A percentile compares a stretch with the other conserved stretches of the same genome.
Evolutionary conservation across 2,797 vertebrate genomes (phyloP).

Genomic region (Mallotus villosus): DNA sequence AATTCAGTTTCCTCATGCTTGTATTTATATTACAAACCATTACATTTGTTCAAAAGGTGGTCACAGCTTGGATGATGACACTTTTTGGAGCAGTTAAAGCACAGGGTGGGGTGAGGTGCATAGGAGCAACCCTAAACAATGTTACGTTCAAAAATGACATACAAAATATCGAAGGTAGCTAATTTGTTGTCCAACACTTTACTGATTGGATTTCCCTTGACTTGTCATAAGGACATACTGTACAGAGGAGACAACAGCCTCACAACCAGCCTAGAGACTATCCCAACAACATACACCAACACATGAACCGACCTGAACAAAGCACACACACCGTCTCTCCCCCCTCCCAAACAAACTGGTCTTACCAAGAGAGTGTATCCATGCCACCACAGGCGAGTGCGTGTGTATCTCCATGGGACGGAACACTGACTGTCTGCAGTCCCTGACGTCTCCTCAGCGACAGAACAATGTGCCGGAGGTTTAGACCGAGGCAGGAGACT

Average conservation of each 20-base stretch:
- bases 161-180: too few species aligned
- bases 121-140: too few species aligned
- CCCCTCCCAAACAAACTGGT: neutral
- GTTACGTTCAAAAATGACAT: too few species aligned
- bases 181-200: too few species aligned
- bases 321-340: neutral
- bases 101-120: too few species aligned
- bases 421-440: constrained; percentile 6
- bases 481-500: constrained; percentile 12
- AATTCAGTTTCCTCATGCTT: too few species aligned
- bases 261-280: neutral
- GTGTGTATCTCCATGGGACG: constrained; percentile 27
- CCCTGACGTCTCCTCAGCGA: neutral
- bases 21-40: too few species aligned
- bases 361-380: constrained; percentile 72
- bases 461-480: constrained; percentile 6
- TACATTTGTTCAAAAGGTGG: too few species aligned
- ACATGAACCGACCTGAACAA: neutral
- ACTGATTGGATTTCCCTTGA: too few species aligned
- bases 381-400: constrained; percentile 62
- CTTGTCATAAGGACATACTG: neutral
- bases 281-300: neutral
- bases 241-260: neutral
- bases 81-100: too few species aligned
- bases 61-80: too few species aligned